A percentile compares a stretch with the other conserved stretches of the same genome.
Conservation (phyloP, 37 sponge, comb jelly and placozoan genomes). For the Ephydatia muelleri region DNA sequence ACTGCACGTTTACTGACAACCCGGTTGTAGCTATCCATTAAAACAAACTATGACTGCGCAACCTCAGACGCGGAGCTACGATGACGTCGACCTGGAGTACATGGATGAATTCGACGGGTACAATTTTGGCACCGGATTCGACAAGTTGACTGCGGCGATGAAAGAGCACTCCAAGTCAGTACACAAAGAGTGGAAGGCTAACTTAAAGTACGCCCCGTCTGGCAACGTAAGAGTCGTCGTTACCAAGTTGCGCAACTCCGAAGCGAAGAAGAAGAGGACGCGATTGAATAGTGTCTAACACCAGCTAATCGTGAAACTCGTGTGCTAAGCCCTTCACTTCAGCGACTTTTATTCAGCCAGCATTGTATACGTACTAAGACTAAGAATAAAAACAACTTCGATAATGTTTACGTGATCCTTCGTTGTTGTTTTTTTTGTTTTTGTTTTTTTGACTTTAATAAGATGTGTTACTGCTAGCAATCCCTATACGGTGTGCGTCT, state of each 20-base stretch:
- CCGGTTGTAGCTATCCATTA: no score
- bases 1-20: no score
- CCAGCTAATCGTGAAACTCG: not conserved
- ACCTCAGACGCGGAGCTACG: no score
- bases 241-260: conserved; percentile 51
- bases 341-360: no score
- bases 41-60: no score
- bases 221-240: conserved; percentile 50
- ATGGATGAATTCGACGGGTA: conserved; percentile 57
- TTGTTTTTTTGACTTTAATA: no score
- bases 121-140: conserved; percentile 59
- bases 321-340: not conserved
- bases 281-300: not conserved
- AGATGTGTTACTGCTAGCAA: no score
- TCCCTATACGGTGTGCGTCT: no score
- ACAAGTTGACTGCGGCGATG: conserved; percentile 26
- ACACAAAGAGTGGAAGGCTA: conserved; percentile 47
- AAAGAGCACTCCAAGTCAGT: conserved; percentile 38
- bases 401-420: no score
- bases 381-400: no score
- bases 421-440: no score
- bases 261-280: conserved; percentile 45
- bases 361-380: no score
- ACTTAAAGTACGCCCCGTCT: conserved; percentile 40
- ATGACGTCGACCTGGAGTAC: not conserved